Percentiles rank a stretch among this genome's conserved stretches.
Conservation (phyloP, 1,140 invertebrate genomes). For the Diachasmimorpha longicaudata region DNA sequence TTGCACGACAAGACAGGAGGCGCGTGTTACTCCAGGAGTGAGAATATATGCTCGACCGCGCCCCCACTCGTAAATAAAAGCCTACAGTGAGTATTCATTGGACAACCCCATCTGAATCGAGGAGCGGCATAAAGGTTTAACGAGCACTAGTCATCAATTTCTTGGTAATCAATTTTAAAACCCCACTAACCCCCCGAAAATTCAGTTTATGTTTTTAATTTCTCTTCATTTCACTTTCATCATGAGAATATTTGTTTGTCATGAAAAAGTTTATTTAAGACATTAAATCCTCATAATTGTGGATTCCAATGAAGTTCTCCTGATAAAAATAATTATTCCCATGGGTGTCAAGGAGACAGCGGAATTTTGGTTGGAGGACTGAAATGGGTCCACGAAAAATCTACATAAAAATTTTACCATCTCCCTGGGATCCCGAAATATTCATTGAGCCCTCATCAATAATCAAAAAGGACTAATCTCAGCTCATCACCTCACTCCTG, state of each 20-base stretch:
- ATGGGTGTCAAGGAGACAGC: too few species aligned
- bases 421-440: too few species aligned
- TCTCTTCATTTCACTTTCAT: neutral
- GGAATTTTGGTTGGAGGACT: too few species aligned
- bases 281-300: too few species aligned
- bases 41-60: slow-evolving; percentile 19
- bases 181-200: neutral
- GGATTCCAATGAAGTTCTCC: too few species aligned
- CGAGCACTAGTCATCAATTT: slow-evolving; percentile 27
- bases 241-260: neutral
- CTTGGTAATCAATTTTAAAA: slow-evolving; percentile 26
- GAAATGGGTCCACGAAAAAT: too few species aligned
- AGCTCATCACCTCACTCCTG: too few species aligned
- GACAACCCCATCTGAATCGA: slow-evolving; percentile 14
- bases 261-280: too few species aligned
- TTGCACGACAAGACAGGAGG: slow-evolving; percentile 2
- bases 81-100: neutral
- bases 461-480: too few species aligned
- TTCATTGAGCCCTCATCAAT: too few species aligned
- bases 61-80: slow-evolving; percentile 25
- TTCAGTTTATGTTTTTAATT: slow-evolving; percentile 16
- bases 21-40: slow-evolving; percentile 13
- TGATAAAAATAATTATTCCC: too few species aligned
- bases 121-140: slow-evolving; percentile 24
- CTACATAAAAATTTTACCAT: too few species aligned